Conservation (phyloP, 2,113 vertebrate genomes). For the Sapajus apella region DNA sequence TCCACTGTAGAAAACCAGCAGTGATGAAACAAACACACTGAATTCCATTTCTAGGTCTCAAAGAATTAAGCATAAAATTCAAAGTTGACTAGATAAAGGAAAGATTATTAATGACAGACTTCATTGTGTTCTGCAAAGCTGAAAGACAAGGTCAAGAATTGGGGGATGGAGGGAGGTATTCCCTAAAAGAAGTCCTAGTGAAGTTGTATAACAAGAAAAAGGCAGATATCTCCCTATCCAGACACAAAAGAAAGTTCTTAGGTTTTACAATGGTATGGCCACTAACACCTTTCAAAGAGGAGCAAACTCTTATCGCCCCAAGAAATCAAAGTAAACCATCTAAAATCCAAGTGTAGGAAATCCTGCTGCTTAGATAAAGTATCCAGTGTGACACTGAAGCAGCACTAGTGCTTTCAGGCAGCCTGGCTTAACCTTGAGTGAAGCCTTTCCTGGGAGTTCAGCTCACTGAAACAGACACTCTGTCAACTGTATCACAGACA, state of each 20-base stretch:
- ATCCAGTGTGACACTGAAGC: not conserved
- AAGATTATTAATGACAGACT: not conserved
- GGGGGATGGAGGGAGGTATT: not conserved
- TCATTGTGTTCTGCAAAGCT: not conserved
- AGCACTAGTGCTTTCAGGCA: conserved; percentile 14
- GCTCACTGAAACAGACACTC: conserved; percentile 33
- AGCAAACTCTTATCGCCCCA: conserved; percentile 41
- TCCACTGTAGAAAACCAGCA: not conserved
- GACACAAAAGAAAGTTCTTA: not conserved
- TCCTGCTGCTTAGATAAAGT: conserved; percentile 39
- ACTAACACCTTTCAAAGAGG: conserved; percentile 23
- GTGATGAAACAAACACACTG: not conserved
- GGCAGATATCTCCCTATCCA: not conserved
- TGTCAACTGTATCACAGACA: conserved; percentile 48
- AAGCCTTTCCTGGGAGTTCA: not conserved
- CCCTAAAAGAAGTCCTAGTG: not conserved
- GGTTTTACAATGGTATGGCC: not conserved
- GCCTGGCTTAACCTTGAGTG: conserved; percentile 59
- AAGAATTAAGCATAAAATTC: not conserved
- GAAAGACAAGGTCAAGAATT: not conserved
- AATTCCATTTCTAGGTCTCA: not conserved
- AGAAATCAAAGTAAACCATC: conserved; percentile 67
- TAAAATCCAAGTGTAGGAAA: conserved; percentile 69
- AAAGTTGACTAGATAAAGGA: not conserved
- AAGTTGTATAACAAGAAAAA: not conserved